Evolutionary conservation across 1,140 invertebrate genomes (phyloP), one percentile per base, ranked within the genome.

Genomic region (Macrocentrus cingulum): DNA sequence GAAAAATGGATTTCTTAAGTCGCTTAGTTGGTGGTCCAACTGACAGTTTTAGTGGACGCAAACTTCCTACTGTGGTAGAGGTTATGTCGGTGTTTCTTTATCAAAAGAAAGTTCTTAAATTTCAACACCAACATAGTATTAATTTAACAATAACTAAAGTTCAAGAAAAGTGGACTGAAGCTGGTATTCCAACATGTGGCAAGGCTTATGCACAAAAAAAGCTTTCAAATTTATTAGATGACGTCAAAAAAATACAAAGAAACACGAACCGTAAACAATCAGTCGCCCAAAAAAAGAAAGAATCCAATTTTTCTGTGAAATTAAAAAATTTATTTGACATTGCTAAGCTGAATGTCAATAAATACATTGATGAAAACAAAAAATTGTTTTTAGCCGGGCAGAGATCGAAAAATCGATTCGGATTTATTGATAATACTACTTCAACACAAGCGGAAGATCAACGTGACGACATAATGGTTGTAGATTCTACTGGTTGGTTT

Each of bases 101-200:
- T 18, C 13, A 29, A 5, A 25, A 25, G 19, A 25, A 32, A 29
- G 29, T 29, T 16, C 22, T 49, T n/a, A 49, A 49, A 49, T 49
- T 49, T 25, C 22, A 25, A 29, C 29, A 29, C 11, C 13, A 49
- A 49, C 22, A 49, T n/a, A 49, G 22, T 49, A 34, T 34, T 22
- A 29, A 34, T 49, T 25, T 49, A 7, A 25, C 46, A 11, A 34
- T 49, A 9, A 34, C 22, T n/a, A 32, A 49, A 49, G 46, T 49
- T 49, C 23, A 49, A 49, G 46, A 49, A 49, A 49, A 49, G 29
- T 49, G 46, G 46, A 29, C 29, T 13, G 46, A 49, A 49, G 46
- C 46, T 25, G 46, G 46, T 29, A 25, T 29, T 34, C 22, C 46
- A 25, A 49, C 46, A 25, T 49, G 46, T 49, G 22, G 29, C 4